Evolutionary conservation across 2,797 vertebrate species (phyloP).

Genomic region (Scomberomorus guttatus): DNA sequence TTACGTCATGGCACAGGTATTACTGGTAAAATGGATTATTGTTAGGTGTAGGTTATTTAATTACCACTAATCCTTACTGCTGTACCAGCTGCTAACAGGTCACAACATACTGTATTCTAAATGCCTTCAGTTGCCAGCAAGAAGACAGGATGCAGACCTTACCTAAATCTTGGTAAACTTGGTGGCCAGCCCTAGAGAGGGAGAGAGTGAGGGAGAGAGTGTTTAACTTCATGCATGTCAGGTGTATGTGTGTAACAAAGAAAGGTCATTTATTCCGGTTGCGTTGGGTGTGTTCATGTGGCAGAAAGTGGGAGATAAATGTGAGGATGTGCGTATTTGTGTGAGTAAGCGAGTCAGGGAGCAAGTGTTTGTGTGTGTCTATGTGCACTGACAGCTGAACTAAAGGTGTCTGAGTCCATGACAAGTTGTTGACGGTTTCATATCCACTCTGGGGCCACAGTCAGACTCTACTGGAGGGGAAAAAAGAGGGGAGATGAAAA

Average conservation of each 20-base stretch:
- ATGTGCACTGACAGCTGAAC: slow-evolving; percentile 42
- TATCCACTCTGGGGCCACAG: slow-evolving; percentile 54
- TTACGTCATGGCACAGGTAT: too few relatives aligned
- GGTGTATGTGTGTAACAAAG: background rate
- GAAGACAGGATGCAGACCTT: too few relatives aligned
- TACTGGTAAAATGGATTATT: background rate
- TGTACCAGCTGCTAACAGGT: background rate
- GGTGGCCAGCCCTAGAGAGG: too few relatives aligned
- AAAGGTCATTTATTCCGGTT: slow-evolving; percentile 26
- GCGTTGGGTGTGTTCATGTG: background rate
- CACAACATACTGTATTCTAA: background rate
- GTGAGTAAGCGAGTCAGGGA: background rate
- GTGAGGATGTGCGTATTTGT: background rate
- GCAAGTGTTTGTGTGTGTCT: background rate
- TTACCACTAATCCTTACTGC: background rate
- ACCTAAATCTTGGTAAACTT: too few relatives aligned
- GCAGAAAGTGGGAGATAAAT: slow-evolving; percentile 19
- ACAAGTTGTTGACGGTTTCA: slow-evolving; percentile 60
- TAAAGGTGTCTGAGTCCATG: slow-evolving; percentile 39
- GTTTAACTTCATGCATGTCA: background rate
- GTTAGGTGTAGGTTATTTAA: background rate
- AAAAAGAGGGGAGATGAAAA: slow-evolving; percentile 40
- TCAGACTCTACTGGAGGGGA: slow-evolving; percentile 30
- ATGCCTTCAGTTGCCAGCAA: too few relatives aligned
- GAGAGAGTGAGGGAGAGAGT: too few relatives aligned